Evolutionary conservation across 1,140 invertebrate genomes (phyloP).

Genomic region (Hyphantria cunea): DNA sequence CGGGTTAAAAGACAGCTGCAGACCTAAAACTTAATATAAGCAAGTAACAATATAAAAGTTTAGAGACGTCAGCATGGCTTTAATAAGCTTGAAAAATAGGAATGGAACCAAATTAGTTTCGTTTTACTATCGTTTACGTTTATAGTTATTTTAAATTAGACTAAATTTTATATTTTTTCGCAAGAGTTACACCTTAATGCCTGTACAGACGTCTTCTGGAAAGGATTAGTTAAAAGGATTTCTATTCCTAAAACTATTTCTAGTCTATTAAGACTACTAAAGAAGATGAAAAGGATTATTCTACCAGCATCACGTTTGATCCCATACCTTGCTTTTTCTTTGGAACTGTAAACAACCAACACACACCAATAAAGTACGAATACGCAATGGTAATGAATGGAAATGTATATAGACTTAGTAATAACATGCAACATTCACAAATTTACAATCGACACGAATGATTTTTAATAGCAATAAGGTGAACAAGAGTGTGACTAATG

Average conservation of each 20-base stretch:
- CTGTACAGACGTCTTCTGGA: constrained; percentile 32
- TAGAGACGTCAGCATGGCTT: no score
- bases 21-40: constrained; percentile 8
- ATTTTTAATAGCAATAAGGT: constrained; percentile 7
- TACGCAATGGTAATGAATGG: constrained; percentile 65
- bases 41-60: no score
- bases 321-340: constrained; percentile 82
- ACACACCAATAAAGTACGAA: constrained; percentile 78
- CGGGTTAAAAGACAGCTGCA: constrained; percentile 29
- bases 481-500: constrained; percentile 15
- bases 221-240: constrained; percentile 40
- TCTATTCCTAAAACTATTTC: constrained; percentile 72
- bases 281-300: constrained; percentile 80
- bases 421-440: constrained; percentile 68
- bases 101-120: no score
- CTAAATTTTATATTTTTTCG: no score
- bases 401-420: constrained; percentile 52
- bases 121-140: no score
- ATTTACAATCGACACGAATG: constrained; percentile 19
- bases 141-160: no score
- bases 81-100: no score
- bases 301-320: constrained; percentile 80
- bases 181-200: no score
- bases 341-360: constrained; percentile 82
- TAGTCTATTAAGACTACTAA: constrained; percentile 72